Evolutionary conservation across 2,888 invertebrate species (phyloP), one percentile per base, ranked within the genome.

Genomic region (Plagodis dolabraria): DNA sequence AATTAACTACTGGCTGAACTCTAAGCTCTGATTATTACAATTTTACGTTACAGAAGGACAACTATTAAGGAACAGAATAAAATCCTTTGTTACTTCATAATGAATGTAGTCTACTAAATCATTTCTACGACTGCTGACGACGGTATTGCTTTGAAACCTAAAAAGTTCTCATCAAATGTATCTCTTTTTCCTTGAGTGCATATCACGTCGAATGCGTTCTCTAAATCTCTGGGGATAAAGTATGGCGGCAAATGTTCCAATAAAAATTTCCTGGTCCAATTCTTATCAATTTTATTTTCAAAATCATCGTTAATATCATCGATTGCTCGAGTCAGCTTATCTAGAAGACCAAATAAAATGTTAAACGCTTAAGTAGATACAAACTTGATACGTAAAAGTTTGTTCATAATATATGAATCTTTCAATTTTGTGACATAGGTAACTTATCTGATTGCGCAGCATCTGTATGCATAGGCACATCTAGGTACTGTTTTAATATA

Each of bases 131-230:
- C 81, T 87, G 86, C 86, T 62, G 65, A 70, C 79, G 65, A 70
- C 78, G 73, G 82, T 86, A 89, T 87, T 87, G 74, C 73, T 72
- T 64, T 70, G 92, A 91, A 92, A 92, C 92, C 92, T 91, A 85
- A 83, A 63, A 89, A 89, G 82, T 90, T 90, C 80, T 90, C 91
- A 90, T 92, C 85, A 85, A 87, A 90, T 74, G 64, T 76, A 66
- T 82, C 72, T 69, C 67, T 79, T 74, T 83, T 85, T 54, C 75
- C 72, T 63, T 56, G 62, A 67, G 74, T 76, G 81, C 87, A 86
- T 56, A 73, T 76, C 43, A 80, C 74, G 61, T 72, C 61, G 59
- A 76, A 81, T 33, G 73, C 67, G 33, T 55, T 70, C 45, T 86
- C 84, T 54, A 85, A 72, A 76, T 85, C 84, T 71, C 62, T 76